Evolutionary conservation across 2,113 vertebrate species (phyloP).

Genomic region (Papio anubis): DNA sequence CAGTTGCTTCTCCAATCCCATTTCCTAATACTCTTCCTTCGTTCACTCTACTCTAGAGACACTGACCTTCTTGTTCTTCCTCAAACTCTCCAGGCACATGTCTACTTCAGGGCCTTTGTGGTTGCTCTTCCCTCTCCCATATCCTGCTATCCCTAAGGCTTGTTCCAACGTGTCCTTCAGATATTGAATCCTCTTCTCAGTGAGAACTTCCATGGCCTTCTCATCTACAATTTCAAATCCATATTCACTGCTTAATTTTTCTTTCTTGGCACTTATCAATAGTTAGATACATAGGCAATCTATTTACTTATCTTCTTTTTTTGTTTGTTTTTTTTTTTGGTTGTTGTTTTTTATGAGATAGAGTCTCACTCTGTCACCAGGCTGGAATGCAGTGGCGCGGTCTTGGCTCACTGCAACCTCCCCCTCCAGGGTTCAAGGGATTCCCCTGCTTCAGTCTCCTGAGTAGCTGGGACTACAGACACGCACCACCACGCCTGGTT

Average conservation of each 20-base stretch:
- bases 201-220: background rate
- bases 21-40: background rate
- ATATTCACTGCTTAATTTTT: slow-evolving; percentile 13
- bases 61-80: background rate
- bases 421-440: too few relatives aligned
- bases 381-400: too few relatives aligned
- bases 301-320: background rate
- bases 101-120: background rate
- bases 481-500: too few relatives aligned
- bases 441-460: too few relatives aligned
- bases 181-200: background rate
- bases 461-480: too few relatives aligned
- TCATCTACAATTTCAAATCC: slow-evolving; percentile 18
- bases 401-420: too few relatives aligned
- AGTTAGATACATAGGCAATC: slow-evolving; percentile 21
- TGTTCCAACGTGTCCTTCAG: background rate
- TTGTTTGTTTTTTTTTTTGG: too few relatives aligned
- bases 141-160: background rate
- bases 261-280: slow-evolving; percentile 11
- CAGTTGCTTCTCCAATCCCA: background rate
- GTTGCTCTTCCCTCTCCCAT: background rate
- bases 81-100: background rate
- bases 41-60: background rate
- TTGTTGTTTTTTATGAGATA: background rate
- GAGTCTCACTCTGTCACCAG: too few relatives aligned